Evolutionary conservation across 2,888 invertebrate species (phyloP).

Genomic region (Amphipoea oculea): DNA sequence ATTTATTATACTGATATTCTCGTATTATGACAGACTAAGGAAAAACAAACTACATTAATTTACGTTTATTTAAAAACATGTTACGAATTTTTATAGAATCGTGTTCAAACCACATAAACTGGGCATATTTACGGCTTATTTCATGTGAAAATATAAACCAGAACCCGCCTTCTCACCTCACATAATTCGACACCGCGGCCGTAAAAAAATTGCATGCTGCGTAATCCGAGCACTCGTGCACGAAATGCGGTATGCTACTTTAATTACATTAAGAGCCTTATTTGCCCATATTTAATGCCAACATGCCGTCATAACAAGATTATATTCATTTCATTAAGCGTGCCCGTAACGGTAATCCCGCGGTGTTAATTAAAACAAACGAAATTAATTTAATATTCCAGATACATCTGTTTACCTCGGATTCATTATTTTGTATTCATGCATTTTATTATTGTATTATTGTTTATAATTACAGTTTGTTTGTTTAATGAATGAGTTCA

Average conservation of each 20-base stretch:
- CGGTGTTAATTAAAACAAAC: slow-evolving; percentile 57
- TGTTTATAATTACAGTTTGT: slow-evolving; percentile 10
- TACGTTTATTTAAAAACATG: slow-evolving; percentile 1
- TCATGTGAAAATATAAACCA: slow-evolving; percentile 25
- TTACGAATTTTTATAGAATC: slow-evolving; percentile 4
- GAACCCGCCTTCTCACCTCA: slow-evolving; percentile 3
- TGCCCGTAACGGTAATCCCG: slow-evolving; percentile 53
- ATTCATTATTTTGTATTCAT: slow-evolving; percentile 27
- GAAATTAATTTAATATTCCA: slow-evolving; percentile 50
- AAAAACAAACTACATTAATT: neutral
- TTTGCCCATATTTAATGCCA: slow-evolving; percentile 51
- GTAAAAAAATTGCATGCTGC: slow-evolving; percentile 42
- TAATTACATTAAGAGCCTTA: slow-evolving; percentile 52
- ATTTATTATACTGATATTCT: slow-evolving; percentile 23
- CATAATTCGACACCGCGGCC: slow-evolving; percentile 20
- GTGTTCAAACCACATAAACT: slow-evolving; percentile 6
- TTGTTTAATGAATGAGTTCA: neutral
- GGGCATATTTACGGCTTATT: slow-evolving; percentile 4
- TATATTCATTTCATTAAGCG: slow-evolving; percentile 64
- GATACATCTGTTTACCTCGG: slow-evolving; percentile 37
- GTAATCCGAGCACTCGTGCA: slow-evolving; percentile 36
- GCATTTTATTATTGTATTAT: slow-evolving; percentile 10
- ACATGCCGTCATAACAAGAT: slow-evolving; percentile 55
- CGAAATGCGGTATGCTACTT: slow-evolving; percentile 41
- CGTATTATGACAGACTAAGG: neutral